Conservation (phyloP, 2,797 vertebrate species). For the Micrastur ruficollis region DNA sequence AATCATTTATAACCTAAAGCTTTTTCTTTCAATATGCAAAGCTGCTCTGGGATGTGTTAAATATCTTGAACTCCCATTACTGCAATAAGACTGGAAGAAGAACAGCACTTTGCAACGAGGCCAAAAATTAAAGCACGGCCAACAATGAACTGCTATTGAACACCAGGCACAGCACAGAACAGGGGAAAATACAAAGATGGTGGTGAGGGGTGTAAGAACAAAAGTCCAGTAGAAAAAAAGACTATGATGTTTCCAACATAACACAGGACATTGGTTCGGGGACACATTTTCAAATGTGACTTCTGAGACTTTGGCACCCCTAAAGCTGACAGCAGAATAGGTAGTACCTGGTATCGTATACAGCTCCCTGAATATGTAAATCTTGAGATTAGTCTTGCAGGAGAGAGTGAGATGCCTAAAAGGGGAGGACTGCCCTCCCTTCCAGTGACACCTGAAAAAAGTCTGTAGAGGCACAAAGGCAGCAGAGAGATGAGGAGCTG, state of each 20-base stretch:
- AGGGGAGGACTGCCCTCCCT: not conserved
- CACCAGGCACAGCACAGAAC: accelerated
- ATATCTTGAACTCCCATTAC: not conserved
- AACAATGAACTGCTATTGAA: not conserved
- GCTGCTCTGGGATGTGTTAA: not conserved
- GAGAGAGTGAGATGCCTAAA: not conserved
- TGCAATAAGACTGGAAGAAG: not conserved
- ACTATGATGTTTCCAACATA: not conserved
- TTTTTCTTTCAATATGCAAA: not conserved
- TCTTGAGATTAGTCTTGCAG: not conserved
- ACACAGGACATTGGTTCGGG: not conserved
- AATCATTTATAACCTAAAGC: not conserved
- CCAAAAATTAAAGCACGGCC: not conserved
- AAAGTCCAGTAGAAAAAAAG: not conserved
- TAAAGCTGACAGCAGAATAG: not conserved
- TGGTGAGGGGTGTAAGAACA: not conserved
- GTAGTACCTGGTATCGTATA: not conserved
- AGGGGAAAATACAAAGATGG: not conserved
- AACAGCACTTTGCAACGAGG: not conserved
- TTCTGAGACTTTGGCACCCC: not conserved
- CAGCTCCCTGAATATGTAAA: not conserved
- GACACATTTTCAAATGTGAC: not conserved
- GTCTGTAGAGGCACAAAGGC: not conserved
- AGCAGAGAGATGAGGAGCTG: not conserved
- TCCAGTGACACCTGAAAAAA: not conserved